Conservation (phyloP, 2,797 vertebrate genomes). For the Oreochromis mossambicus region DNA sequence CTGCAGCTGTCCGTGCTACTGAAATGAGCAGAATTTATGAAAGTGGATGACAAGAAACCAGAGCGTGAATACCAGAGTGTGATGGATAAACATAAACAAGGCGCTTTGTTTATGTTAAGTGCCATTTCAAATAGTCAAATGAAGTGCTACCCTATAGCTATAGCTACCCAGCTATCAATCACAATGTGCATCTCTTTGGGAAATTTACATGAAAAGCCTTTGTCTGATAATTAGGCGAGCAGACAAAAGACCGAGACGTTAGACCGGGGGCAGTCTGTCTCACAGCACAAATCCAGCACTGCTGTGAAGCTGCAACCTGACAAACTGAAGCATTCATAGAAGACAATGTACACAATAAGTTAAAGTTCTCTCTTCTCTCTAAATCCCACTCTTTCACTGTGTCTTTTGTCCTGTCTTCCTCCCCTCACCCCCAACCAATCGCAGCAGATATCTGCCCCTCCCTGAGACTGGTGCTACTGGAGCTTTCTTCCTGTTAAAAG, state of each 20-base stretch:
- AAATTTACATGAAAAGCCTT: conserved; percentile 7
- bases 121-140: neutral
- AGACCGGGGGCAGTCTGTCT: neutral
- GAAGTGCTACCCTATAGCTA: neutral
- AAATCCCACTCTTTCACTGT: neutral
- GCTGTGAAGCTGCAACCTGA: neutral
- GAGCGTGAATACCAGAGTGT: neutral
- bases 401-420: neutral
- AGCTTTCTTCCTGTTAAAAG: neutral
- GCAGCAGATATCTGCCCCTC: neutral
- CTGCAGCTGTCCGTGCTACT: conserved; percentile 51
- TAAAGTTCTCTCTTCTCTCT: neutral
- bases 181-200: neutral
- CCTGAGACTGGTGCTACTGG: neutral
- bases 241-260: neutral
- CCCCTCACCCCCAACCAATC: neutral
- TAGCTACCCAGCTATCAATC: neutral
- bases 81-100: neutral
- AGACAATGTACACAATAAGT: neutral
- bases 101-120: neutral
- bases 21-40: conserved; percentile 54
- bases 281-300: neutral
- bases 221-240: conserved; percentile 29
- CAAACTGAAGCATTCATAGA: neutral
- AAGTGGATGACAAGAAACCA: conserved; percentile 36